These are phyloP conservation scores for Pelecanoides urinatrix DNA, from an alignment of 2,113 vertebrate genomes.

Conservation along the genomic window DNA sequence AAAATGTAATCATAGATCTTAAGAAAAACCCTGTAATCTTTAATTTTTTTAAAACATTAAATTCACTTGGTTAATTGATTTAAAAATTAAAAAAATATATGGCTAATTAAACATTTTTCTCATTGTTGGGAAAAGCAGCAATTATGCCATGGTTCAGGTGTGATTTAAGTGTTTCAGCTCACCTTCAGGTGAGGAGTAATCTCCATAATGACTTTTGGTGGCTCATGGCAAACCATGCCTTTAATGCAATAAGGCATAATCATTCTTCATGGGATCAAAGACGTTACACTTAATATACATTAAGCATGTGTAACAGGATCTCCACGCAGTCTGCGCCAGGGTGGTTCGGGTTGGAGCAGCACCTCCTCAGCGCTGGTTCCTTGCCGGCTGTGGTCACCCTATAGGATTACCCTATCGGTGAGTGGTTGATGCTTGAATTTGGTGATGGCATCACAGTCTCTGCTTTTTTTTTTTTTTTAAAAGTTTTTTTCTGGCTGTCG, in stretches of 20 bases:
- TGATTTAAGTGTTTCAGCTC: not conserved
- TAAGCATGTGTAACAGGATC: not conserved
- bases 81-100: not conserved
- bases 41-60: not conserved
- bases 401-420: not conserved
- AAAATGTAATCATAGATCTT: not conserved
- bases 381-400: not conserved
- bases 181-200: not conserved
- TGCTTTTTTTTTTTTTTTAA: not conserved
- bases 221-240: not conserved
- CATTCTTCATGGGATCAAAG: not conserved
- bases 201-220: not conserved
- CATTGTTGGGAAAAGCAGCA: not conserved
- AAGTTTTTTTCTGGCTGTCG: not conserved
- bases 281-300: not conserved
- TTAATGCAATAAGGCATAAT: not conserved
- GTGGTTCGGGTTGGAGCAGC: not conserved
- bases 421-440: not conserved
- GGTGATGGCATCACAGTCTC: not conserved
- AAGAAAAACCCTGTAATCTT: not conserved
- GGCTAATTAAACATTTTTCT: not conserved
- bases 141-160: not conserved
- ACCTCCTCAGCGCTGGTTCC: not conserved
- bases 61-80: not conserved
- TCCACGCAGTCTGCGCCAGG: rapidly evolving